phyloP scores from a whole-genome alignment of 1,140 invertebrate species.

The Steinernema khuongi region DNA sequence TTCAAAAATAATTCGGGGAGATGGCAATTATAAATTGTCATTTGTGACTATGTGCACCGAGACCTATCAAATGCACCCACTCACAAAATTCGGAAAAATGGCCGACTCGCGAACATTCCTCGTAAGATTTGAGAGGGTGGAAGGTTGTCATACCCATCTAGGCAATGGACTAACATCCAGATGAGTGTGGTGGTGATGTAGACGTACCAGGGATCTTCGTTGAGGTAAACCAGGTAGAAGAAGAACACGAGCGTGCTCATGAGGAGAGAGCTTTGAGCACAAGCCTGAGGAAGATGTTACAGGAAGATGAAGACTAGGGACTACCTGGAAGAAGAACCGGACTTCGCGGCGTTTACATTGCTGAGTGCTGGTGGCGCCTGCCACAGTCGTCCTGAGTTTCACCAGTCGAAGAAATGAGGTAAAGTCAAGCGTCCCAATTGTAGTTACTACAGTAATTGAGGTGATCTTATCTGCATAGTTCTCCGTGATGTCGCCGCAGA shows the following conservation, averaged over 20 bases:
- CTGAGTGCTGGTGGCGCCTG: no score
- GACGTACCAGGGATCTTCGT: no score
- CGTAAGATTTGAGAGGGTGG: no score
- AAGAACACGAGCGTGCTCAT: background rate
- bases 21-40: no score
- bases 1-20: no score
- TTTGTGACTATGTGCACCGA: no score
- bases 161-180: background rate
- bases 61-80: no score
- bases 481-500: constrained; percentile 1
- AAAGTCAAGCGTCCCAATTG: background rate
- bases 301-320: background rate
- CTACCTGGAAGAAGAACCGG: background rate
- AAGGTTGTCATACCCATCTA: no score
- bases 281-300: background rate
- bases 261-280: background rate
- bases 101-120: no score
- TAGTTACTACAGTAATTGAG: background rate
- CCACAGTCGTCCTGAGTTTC: background rate
- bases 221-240: background rate
- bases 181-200: no score
- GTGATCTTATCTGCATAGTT: constrained; percentile 2
- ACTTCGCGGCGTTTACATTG: background rate
- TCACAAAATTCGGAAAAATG: no score
- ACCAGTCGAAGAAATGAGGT: background rate